These are phyloP conservation scores for Pelobates cultripes DNA, from an alignment of 2,797 vertebrate species.

Conservation along the genomic window DNA sequence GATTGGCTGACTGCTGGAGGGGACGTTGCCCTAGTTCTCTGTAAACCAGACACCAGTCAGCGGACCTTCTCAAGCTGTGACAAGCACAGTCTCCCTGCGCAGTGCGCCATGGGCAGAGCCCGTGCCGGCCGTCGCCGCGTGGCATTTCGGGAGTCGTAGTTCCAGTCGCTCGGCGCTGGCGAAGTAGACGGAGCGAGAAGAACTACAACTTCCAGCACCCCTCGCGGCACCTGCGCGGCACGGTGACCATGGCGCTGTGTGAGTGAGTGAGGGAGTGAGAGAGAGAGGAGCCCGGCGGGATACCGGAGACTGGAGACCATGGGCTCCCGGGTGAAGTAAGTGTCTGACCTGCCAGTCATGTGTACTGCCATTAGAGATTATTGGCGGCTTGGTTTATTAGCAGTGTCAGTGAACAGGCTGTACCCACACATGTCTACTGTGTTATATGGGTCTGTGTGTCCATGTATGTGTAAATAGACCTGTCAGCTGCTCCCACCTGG, in stretches of 20 bases:
- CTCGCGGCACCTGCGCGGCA: constrained; percentile 59
- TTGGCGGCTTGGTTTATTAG: not conserved
- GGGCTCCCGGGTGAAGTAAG: constrained; percentile 55
- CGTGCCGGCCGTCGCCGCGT: not conserved
- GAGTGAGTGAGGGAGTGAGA: constrained; percentile 60
- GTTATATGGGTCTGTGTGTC: not conserved
- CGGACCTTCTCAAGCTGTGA: constrained; percentile 24
- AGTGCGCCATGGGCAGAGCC: constrained; percentile 25
- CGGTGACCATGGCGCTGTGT: constrained; percentile 69
- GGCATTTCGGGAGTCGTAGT: constrained; percentile 28
- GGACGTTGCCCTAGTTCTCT: not conserved
- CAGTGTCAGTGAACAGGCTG: not conserved
- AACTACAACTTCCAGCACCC: constrained; percentile 39
- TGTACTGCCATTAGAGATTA: not conserved
- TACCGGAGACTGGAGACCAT: constrained; percentile 43
- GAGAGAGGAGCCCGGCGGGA: constrained; percentile 56
- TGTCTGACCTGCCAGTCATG: not conserved
- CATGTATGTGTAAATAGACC: not conserved
- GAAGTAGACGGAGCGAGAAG: not conserved
- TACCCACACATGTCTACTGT: not conserved
- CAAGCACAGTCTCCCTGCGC: constrained; percentile 39
- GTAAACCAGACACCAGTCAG: not conserved
- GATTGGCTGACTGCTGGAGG: not conserved
- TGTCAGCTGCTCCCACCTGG: too few species aligned
- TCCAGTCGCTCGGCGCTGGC: accelerated